Evolutionary conservation across 2,797 vertebrate species (phyloP), one percentile per base, ranked within the genome.

Genomic region (Chrosomus eos): DNA sequence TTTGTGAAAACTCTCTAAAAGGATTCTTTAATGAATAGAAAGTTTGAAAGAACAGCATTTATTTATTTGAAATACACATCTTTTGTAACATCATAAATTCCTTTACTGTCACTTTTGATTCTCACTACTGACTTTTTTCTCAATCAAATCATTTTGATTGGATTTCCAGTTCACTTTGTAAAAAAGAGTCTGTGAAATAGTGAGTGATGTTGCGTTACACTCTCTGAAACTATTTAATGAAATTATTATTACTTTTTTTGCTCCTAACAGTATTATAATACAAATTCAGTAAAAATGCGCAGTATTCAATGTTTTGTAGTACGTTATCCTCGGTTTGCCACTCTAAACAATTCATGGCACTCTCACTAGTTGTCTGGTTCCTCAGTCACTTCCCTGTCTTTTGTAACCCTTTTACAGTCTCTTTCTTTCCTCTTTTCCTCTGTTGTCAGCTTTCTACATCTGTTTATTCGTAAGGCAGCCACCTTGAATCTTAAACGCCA

Each of bases 401-500:
- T 74, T 67, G 43, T 53, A 67, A 38, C 70, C 75, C n/a, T 76
- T 67, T 74, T 55, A 51, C 80, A 43, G 68, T 72, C 51, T 87
- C 62, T 78, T 79, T 84, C 73, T 82, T 82, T 55, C 48, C 72
- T 72, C 78, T 62, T 60, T 74, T 74, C 43, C 71, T 88, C 80
- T 83, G 66, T 85, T 87, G 86, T 84, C 86, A 79, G 71, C 60
- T 81, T 72, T 64, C 68, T 87, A 73, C 82, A 66, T 88, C 75
- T 85, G 83, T 90, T 90, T 86, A 80, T 84, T 26, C 68, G 14
- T 55, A 38, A 38, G 31, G 51, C 58, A 36, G 82, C 66, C 83
- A 80, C 74, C 87, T 82, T 72, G 84, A 85, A 91, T 90, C 88
- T 88, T 87, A 79, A 88, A 79, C 16, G 73, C 33, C 81, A 77